phyloP scores from a whole-genome alignment of 2,113 vertebrate genomes.

The Albula goreensis region DNA sequence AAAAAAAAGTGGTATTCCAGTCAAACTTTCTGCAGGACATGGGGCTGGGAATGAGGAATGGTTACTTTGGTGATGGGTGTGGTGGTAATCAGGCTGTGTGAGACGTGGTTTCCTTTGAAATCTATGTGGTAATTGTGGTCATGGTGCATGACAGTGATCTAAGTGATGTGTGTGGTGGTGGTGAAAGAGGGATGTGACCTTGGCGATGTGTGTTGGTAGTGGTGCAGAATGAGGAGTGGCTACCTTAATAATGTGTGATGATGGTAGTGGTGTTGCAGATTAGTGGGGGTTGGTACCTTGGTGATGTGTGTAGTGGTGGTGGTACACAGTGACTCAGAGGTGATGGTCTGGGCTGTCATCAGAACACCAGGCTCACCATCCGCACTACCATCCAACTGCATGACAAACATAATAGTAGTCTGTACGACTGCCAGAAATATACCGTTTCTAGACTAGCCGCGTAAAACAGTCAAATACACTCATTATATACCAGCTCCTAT shows the following conservation, averaged over 20 bases:
- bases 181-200: slow-evolving; percentile 38
- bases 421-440: background rate
- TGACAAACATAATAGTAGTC: slow-evolving; percentile 12
- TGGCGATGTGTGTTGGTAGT: background rate
- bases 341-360: slow-evolving; percentile 96
- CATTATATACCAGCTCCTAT: background rate
- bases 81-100: background rate
- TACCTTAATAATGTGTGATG: slow-evolving; percentile 99
- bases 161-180: slow-evolving; percentile 79
- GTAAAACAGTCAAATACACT: background rate
- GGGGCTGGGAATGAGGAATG: background rate
- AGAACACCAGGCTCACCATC: slow-evolving; percentile 81
- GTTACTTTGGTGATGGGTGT: background rate
- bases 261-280: slow-evolving; percentile 40
- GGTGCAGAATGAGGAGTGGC: background rate
- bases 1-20: background rate
- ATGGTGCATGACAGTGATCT: slow-evolving; percentile 58
- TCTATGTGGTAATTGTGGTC: background rate
- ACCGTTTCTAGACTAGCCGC: too few species aligned
- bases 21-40: background rate
- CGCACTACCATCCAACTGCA: slow-evolving; percentile 81
- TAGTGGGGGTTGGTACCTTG: slow-evolving; percentile 75
- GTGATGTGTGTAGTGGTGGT: slow-evolving; percentile 98
- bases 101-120: background rate
- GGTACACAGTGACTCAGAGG: slow-evolving; percentile 91